A percentile compares a stretch with the other conserved stretches of the same genome.
phyloP scores from a whole-genome alignment of 2,888 invertebrate genomes.

The Cabera pusaria region DNA sequence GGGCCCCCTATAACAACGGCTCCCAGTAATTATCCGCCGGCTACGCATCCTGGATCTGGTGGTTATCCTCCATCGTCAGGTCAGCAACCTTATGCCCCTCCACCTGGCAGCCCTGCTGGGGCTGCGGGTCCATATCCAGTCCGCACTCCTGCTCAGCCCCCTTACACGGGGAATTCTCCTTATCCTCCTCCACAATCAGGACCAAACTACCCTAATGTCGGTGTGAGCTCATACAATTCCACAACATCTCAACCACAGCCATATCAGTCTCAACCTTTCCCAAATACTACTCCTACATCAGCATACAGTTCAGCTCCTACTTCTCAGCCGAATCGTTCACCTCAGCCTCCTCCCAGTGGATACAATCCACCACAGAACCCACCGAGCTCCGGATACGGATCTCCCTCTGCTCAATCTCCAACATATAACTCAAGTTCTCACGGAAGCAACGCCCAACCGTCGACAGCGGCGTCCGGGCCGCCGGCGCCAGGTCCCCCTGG shows the following conservation, averaged over 20 bases:
- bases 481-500: constrained; percentile 82
- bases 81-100: constrained; percentile 77
- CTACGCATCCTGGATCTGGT: constrained; percentile 72
- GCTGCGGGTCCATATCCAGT: constrained; percentile 74
- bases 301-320: constrained; percentile 80
- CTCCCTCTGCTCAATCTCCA: constrained; percentile 86
- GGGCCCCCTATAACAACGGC: constrained; percentile 85
- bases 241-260: constrained; percentile 74
- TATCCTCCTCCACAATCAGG: constrained; percentile 74
- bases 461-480: constrained; percentile 76
- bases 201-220: constrained; percentile 74
- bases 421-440: constrained; percentile 85
- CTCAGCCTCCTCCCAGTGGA: constrained; percentile 81
- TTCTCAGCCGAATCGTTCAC: constrained; percentile 79
- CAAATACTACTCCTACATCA: constrained; percentile 77
- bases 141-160: constrained; percentile 67
- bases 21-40: constrained; percentile 82
- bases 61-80: constrained; percentile 72
- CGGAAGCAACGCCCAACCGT: constrained; percentile 73
- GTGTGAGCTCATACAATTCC: constrained; percentile 75
- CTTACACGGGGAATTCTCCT: constrained; percentile 71
- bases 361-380: constrained; percentile 82
- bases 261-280: constrained; percentile 77
- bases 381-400: constrained; percentile 82
- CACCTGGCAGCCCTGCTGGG: constrained; percentile 70